Base-by-base conservation (phyloP, 1,140 invertebrate species). In the Bursaphelenchus mucronatus region DNA sequence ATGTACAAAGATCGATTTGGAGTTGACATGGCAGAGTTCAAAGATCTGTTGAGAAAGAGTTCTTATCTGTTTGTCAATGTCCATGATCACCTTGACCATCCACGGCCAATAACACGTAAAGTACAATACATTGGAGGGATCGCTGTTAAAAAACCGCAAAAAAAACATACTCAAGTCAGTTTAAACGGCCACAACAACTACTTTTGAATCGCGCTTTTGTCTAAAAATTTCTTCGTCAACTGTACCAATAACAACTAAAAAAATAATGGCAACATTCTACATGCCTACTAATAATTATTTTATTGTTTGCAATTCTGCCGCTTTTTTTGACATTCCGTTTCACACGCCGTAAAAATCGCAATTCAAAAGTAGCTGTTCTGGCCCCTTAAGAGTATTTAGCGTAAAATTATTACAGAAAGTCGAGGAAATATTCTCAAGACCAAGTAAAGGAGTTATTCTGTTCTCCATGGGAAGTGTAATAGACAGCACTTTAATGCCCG, bases 381-480 rank as follows among this genome's bases (percentile, higher is more conserved):
- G 19, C 51, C 8, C 44, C 11, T n/a, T 3, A 17, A 59, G 4
- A 45, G 13, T 52, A 56, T 21, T 47, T 47, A 8, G 44, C 0
- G n/a, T 17, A 17, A 21, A 47, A 17, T 11, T 21, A n/a, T 51
- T 39, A 0, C 30, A 64, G 57, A 4, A 17, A 8, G 54, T 61
- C 11, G 58, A 65, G 17, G 15, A 61, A 13, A 19, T 49, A 11
- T 9, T 39, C 11, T 13, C 13, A 15, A n/a, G 13, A 11, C 10
- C 10, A 56, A 13, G 11, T n/a, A 53, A 49, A 40, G 50, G 71
- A 11, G 30, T 51, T 9, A 52, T 71, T 49, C 47, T 71, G 0
- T 64, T 71, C 40, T 75, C 71, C 49, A 75, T 71, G 21, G 69
- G 69, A 17, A 75, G 13, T 11, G 13, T 59, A 4, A 44, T 59